These are phyloP conservation scores for Centroberyx gerrardi DNA, from an alignment of 2,797 vertebrate species.

Conservation along the genomic window DNA sequence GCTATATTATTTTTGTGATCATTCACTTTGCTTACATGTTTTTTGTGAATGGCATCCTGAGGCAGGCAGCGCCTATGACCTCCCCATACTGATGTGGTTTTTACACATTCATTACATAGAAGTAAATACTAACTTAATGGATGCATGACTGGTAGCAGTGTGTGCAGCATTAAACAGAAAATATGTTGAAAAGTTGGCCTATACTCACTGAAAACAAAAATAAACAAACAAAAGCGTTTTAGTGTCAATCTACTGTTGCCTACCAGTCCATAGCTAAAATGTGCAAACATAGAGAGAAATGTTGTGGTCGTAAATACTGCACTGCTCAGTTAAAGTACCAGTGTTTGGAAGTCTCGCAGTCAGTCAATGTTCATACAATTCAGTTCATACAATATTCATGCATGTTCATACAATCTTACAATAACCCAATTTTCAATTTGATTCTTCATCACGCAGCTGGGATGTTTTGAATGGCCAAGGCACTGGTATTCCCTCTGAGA, in stretches of 20 bases:
- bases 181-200: constrained; percentile 12
- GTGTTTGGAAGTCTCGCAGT: neutral
- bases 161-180: constrained; percentile 4
- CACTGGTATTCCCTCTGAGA: neutral
- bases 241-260: constrained; percentile 70
- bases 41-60: neutral
- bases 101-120: too few species aligned
- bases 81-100: neutral
- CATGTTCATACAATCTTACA: neutral
- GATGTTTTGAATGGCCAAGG: neutral
- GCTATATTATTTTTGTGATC: neutral
- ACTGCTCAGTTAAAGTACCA: constrained; percentile 29
- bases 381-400: too few species aligned
- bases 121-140: too few species aligned
- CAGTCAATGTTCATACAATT: neutral
- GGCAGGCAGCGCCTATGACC: constrained; percentile 4
- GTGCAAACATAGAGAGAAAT: constrained; percentile 57
- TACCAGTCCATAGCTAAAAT: constrained; percentile 34
- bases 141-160: constrained; percentile 10
- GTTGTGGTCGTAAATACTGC: constrained; percentile 56
- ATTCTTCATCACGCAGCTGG: neutral
- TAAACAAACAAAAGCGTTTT: constrained; percentile 41
- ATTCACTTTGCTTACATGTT: neutral
- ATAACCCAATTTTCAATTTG: neutral
- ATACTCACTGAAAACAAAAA: constrained; percentile 9